These are phyloP conservation scores for Galemys pyrenaicus DNA, from an alignment of 2,113 vertebrate species.

Conservation along the genomic window DNA sequence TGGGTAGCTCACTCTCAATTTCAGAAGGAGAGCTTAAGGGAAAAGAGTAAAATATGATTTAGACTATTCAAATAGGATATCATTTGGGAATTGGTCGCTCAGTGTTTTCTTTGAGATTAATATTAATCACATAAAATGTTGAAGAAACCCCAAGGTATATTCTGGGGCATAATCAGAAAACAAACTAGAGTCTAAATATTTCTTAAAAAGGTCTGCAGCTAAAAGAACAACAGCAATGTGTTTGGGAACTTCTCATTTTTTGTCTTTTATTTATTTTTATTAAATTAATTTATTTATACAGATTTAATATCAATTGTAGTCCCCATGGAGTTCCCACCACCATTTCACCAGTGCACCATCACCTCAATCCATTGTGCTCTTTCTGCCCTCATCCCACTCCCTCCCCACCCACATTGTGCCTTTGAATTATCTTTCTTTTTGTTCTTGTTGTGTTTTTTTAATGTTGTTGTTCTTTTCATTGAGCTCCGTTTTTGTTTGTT, in stretches of 20 bases:
- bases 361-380: too few relatives aligned
- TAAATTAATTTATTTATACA: too few relatives aligned
- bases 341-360: too few relatives aligned
- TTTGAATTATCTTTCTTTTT: too few relatives aligned
- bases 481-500: too few relatives aligned
- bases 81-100: neutral
- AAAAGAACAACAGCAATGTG: neutral
- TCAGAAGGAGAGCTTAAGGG: neutral
- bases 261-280: too few relatives aligned
- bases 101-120: constrained; percentile 44
- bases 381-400: too few relatives aligned
- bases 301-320: too few relatives aligned
- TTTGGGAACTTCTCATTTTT: neutral
- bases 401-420: too few relatives aligned
- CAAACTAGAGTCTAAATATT: neutral
- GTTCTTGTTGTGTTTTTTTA: too few relatives aligned
- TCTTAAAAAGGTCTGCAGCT: neutral
- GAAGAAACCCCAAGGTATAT: neutral
- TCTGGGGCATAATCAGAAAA: constrained; percentile 11
- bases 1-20: neutral
- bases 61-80: neutral
- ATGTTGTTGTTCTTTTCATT: too few relatives aligned
- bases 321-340: too few relatives aligned
- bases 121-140: neutral
- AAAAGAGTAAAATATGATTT: neutral